phyloP scores from a whole-genome alignment of 2,113 vertebrate genomes.

The Nyctibius bracteatus region DNA sequence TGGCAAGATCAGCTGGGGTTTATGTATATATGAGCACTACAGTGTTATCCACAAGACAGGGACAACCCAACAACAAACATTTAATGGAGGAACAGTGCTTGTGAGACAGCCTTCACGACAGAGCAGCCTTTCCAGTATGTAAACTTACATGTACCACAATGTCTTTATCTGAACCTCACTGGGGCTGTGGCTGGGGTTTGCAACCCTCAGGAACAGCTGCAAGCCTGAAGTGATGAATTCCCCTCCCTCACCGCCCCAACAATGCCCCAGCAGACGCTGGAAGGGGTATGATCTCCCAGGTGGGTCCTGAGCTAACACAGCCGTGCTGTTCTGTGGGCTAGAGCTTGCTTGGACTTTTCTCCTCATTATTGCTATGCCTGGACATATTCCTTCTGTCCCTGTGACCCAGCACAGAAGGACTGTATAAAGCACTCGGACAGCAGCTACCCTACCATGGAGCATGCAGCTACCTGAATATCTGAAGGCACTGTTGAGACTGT shows the following conservation, averaged over 20 bases:
- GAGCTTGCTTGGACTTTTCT: background rate
- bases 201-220: background rate
- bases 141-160: background rate
- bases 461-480: background rate
- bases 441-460: background rate
- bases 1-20: background rate
- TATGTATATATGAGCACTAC: background rate
- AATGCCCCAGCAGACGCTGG: background rate
- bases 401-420: background rate
- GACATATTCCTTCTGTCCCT: background rate
- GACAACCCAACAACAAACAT: background rate
- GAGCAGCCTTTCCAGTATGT: background rate
- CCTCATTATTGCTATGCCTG: background rate
- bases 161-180: background rate
- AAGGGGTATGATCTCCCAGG: background rate
- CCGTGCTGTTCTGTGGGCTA: background rate
- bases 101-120: background rate
- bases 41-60: background rate
- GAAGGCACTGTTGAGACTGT: slow-evolving; percentile 8
- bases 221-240: background rate
- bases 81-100: background rate
- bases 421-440: background rate
- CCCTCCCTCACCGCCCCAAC: background rate
- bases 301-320: background rate
- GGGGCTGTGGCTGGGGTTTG: background rate